Conservation (phyloP, 37 sponge, comb jelly and placozoan genomes). For the Tethya wilhelma region DNA sequence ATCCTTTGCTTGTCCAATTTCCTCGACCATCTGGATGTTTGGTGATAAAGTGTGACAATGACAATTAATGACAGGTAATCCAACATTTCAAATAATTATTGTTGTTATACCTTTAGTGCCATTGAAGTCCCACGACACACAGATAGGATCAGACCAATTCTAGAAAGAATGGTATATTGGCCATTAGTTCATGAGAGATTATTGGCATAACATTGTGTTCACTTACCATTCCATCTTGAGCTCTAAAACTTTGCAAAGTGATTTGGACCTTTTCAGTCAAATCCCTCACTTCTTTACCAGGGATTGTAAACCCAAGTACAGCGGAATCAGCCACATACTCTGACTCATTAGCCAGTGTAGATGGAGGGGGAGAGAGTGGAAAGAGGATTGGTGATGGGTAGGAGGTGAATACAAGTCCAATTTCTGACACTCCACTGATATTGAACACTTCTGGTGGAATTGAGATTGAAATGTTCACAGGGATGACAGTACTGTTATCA, state of each 20-base stretch:
- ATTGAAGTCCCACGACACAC: constrained; percentile 65
- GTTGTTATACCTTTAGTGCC: not conserved
- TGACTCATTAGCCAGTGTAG: not conserved
- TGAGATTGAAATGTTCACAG: constrained; percentile 9
- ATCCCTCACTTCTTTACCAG: not conserved
- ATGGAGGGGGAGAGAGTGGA: constrained; percentile 2
- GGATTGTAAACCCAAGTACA: constrained; percentile 13
- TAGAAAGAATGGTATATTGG: not conserved
- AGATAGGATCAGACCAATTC: constrained; percentile 28
- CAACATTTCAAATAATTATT: too few relatives aligned
- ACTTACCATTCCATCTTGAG: constrained; percentile 2
- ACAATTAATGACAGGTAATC: too few relatives aligned
- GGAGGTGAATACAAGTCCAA: not conserved
- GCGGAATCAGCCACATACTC: constrained; percentile 3
- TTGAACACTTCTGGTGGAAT: constrained; percentile 31
- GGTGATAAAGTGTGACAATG: too few relatives aligned
- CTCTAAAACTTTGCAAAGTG: constrained; percentile 13
- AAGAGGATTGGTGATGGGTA: constrained; percentile 9
- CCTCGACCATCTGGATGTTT: too few relatives aligned
- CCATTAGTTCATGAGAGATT: too few relatives aligned
- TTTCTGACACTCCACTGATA: not conserved
- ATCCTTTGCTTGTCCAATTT: constrained; percentile 56
- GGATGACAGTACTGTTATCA: not conserved
- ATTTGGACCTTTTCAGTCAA: constrained; percentile 13
- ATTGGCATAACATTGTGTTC: too few relatives aligned